Conservation (phyloP, 1,140 invertebrate genomes). For the Calycopis cecrops region DNA sequence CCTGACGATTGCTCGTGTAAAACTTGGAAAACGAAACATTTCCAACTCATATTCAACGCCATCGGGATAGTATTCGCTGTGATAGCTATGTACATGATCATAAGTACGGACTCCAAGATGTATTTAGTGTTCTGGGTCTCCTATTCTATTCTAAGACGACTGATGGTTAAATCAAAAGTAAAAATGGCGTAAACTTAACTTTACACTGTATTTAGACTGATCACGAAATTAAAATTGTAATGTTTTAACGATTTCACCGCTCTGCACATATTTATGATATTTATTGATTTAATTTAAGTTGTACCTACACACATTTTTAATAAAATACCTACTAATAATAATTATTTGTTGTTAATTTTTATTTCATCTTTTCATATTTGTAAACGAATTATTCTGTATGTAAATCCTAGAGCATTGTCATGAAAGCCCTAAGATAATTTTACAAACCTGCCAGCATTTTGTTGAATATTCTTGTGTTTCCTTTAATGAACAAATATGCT, state of each 20-base stretch:
- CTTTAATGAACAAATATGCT: too few relatives aligned
- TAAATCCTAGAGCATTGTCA: too few relatives aligned
- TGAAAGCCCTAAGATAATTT: too few relatives aligned
- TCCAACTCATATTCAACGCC: slow-evolving; percentile 39
- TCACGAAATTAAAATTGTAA: background rate
- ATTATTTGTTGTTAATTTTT: too few relatives aligned
- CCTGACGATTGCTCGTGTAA: slow-evolving; percentile 42
- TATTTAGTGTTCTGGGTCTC: slow-evolving; percentile 57
- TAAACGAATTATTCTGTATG: too few relatives aligned
- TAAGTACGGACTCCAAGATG: slow-evolving; percentile 52
- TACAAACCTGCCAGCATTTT: too few relatives aligned
- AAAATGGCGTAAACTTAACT: slow-evolving; percentile 26
- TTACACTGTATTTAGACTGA: background rate
- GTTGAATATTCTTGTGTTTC: too few relatives aligned
- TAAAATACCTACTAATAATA: too few relatives aligned
- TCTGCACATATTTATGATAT: background rate
- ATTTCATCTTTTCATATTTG: too few relatives aligned
- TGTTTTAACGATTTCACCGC: too few relatives aligned
- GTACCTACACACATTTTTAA: too few relatives aligned
- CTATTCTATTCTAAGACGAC: slow-evolving; percentile 51
- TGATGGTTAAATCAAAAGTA: slow-evolving; percentile 43
- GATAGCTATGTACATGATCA: slow-evolving; percentile 51
- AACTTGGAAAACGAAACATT: slow-evolving; percentile 18
- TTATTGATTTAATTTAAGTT: slow-evolving; percentile 1
- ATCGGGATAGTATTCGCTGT: slow-evolving; percentile 48